Evolutionary conservation across 2,113 vertebrate genomes (phyloP), one percentile per base, ranked within the genome.

Genomic region (Gymnocephalus cernua): DNA sequence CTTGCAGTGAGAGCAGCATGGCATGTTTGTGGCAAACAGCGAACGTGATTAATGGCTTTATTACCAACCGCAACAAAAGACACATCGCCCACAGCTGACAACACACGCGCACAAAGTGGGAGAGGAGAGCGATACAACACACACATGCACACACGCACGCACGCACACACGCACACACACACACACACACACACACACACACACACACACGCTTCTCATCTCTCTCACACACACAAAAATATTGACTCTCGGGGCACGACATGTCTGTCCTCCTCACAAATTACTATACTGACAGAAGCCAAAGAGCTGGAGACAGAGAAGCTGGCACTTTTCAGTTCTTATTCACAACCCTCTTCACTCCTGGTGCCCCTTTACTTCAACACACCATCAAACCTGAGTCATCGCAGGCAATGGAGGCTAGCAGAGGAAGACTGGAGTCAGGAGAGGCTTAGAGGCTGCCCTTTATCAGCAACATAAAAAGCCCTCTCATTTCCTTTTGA

Each of bases 41-140:
- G 51, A 71, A 86, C 19, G 38, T 87, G 89, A 93, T 91, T 88
- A 90, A 95, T 90, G 73, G 58, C 91, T 88, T 89, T 86, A 92
- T 93, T 87, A 89, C 35, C 13, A 13, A 29, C 18, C 80, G 72
- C 58, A 63, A 83, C 80, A 65, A 74, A 78, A 88, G 53, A 85
- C 73, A 70, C 85, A 73, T 47, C 44, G 61, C 71, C 82, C 72
- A 51, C 71, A 76, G 79, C 73, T 84, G 80, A 71, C 77, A 61
- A 77, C 38, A 69, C 32, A 68, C 41, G 62, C 23, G 35, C 65
- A 35, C 23, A 44, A 61, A 56, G 54, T 59, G 58, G 62, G 72
- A 79, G 57, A 29, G 35, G 4, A 66, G 18, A 76, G 62, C 47
- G 18, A 18, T 6, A 15, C 44, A 25, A 53, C 38, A 65, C 15